Base-by-base conservation (phyloP, 92 coral and sea anemone species). In the Epizoanthus fatuus region DNA sequence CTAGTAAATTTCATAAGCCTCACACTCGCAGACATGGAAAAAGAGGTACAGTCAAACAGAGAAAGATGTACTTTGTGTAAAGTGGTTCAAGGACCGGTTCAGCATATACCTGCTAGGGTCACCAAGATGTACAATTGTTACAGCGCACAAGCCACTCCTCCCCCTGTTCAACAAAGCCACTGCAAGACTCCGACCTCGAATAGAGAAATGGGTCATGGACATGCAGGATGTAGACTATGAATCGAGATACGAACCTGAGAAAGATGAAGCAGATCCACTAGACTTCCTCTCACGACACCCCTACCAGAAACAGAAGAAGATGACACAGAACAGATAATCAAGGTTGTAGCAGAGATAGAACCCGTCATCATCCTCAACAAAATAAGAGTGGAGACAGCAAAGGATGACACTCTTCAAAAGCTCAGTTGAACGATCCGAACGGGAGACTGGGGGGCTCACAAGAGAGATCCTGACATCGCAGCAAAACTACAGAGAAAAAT, bases 1-100 rank as follows among this genome's bases (percentile, higher is more conserved):
- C 89, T 92, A 67, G 91, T 91, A 49, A 89, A 91, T 81, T 94
- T 86, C 75, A 94, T 91, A 17, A 89, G 90, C 58, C 83, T 78
- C 15, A 91, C 92, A 4, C 67, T 86, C 74, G 83, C 90, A 13
- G 87, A 89, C 35, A 69, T 78, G 12, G 94, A 91, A 49, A 49
- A 84, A 85, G 44, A 13, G 89, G 7, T 89, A 92, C 69, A 90
- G 92, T 42, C 90, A 89, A 58, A 91, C 88, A 20, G 92, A 88
- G 47, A 25, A 91, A 89, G 97, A 91, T 86, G 93, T 88, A 19
- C 17, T 86, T 25, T 69, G 81, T 35, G 75, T 89, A 2, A 79
- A 76, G 22, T 94, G 92, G 93, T 87, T 91, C 7, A 92, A 92
- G 25, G 25, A 22, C 25, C 25, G 0, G 25, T 22, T 22, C 25